Conservation (phyloP, 2,888 invertebrate species). For the Volucella inanis region DNA sequence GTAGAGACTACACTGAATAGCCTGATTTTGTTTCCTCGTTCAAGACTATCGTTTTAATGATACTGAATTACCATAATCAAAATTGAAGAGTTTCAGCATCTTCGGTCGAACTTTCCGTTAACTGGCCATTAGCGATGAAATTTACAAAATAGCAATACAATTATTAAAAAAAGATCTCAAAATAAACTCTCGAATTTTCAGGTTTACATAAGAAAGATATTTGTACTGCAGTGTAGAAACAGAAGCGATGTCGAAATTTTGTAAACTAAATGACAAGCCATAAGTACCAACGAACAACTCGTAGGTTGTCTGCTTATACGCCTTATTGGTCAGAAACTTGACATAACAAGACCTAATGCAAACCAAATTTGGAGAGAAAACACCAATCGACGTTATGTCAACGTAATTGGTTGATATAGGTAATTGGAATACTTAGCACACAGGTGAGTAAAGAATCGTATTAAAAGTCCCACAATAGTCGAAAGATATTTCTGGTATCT, state of each 20-base stretch:
- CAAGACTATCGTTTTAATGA: background rate
- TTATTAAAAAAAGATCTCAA: constrained; percentile 14
- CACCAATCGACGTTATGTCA: constrained; percentile 17
- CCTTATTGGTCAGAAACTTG: constrained; percentile 38
- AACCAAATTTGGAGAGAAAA: constrained; percentile 53
- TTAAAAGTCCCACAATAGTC: too few species aligned
- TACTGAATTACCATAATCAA: background rate
- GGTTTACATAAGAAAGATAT: constrained; percentile 11
- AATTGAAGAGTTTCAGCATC: constrained; percentile 25
- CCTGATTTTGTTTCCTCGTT: constrained; percentile 31
- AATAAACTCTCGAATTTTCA: constrained; percentile 29
- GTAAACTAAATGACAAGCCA: constrained; percentile 26
- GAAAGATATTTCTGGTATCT: too few species aligned
- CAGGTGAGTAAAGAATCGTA: constrained; percentile 28
- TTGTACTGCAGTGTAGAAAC: constrained; percentile 11
- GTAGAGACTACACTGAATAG: constrained; percentile 21
- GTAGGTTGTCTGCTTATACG: constrained; percentile 53
- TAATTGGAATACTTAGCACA: constrained; percentile 22
- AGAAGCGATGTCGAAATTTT: constrained; percentile 9
- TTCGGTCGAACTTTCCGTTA: constrained; percentile 14
- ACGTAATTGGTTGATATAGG: too few species aligned
- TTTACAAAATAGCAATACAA: constrained; percentile 12
- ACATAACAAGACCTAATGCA: constrained; percentile 33
- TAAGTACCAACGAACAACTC: constrained; percentile 52
- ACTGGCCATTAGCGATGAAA: constrained; percentile 24